These are phyloP conservation scores for Anguilla megastoma DNA, from an alignment of 2,797 vertebrate genomes.

Conservation along the genomic window DNA sequence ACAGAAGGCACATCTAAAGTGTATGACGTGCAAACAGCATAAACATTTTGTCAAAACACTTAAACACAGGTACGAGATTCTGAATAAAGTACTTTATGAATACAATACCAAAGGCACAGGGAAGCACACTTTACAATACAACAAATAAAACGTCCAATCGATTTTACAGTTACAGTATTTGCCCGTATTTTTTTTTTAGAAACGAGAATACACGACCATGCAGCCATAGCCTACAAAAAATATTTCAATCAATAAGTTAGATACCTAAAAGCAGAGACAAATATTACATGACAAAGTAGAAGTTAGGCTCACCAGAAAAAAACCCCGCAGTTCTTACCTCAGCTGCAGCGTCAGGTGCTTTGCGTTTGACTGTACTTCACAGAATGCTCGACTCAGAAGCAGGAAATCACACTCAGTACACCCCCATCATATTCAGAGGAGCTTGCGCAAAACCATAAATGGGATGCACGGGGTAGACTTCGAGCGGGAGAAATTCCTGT, in stretches of 20 bases:
- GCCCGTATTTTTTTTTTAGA: neutral
- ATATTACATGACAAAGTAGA: neutral
- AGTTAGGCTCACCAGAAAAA: neutral
- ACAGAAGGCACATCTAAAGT: neutral
- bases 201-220: neutral
- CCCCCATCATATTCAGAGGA: neutral
- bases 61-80: neutral
- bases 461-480: slow-evolving; percentile 8
- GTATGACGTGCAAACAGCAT: neutral
- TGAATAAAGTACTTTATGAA: neutral
- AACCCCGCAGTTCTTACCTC: neutral
- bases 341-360: slow-evolving; percentile 15
- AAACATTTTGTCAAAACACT: neutral
- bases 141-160: neutral
- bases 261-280: neutral
- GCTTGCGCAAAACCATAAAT: neutral
- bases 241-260: neutral
- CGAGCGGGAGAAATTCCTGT: neutral
- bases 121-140: neutral
- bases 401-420: slow-evolving; percentile 1
- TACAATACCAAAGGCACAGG: neutral
- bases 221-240: neutral
- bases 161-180: neutral
- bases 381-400: neutral
- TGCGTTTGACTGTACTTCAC: slow-evolving; percentile 9